Evolutionary conservation across 2,113 vertebrate genomes (phyloP).

Genomic region (Atractosteus spatula): DNA sequence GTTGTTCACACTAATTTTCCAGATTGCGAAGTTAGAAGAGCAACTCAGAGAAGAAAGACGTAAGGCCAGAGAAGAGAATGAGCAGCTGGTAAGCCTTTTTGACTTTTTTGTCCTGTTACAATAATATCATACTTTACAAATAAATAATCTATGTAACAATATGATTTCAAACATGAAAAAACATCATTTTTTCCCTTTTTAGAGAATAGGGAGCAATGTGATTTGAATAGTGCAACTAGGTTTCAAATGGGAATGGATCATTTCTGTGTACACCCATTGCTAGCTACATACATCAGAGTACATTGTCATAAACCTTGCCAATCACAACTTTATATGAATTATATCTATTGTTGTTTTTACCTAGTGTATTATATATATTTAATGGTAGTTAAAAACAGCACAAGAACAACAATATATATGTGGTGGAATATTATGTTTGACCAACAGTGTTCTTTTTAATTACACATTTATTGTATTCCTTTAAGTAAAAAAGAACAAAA

Average conservation of each 20-base stretch:
- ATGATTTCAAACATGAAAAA: not conserved
- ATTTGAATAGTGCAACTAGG: not conserved
- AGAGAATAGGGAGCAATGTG: slow-evolving; percentile 20
- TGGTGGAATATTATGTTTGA: slow-evolving; percentile 28
- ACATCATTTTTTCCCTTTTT: not conserved
- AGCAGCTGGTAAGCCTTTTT: slow-evolving; percentile 57
- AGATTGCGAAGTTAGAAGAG: slow-evolving; percentile 70
- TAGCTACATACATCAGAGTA: not conserved
- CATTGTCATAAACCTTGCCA: slow-evolving; percentile 4
- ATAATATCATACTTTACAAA: not conserved
- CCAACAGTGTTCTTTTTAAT: slow-evolving; percentile 56
- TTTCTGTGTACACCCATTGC: not conserved
- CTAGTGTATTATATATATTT: slow-evolving; percentile 17
- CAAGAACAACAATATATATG: slow-evolving; percentile 39
- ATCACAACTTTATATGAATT: slow-evolving; percentile 26
- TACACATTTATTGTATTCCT: slow-evolving; percentile 49
- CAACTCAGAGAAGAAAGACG: slow-evolving; percentile 55
- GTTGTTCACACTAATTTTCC: slow-evolving; percentile 11
- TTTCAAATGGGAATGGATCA: slow-evolving; percentile 5
- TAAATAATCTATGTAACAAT: not conserved
- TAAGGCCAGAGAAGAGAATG: slow-evolving; percentile 58
- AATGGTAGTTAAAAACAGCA: slow-evolving; percentile 23
- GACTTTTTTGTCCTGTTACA: not conserved
- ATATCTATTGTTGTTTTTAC: slow-evolving; percentile 7
- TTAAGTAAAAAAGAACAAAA: slow-evolving; percentile 52